Conservation (phyloP, 2,888 invertebrate species). For the Chalcosyrphus nemorum region DNA sequence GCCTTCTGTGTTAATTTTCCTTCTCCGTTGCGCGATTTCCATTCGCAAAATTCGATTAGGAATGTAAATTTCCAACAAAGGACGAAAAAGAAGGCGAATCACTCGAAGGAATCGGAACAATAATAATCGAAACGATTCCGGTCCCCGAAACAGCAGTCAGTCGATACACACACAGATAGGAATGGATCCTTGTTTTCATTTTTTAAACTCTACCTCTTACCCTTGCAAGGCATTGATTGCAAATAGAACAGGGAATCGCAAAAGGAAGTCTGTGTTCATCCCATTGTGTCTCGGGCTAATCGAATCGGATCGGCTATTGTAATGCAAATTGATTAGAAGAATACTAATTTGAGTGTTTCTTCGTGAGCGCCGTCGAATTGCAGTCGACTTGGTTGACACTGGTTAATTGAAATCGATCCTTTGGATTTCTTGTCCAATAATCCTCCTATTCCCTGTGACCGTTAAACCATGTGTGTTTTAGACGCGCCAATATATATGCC, state of each 20-base stretch:
- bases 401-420: constrained; percentile 62
- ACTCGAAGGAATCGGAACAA: constrained; percentile 62
- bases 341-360: constrained; percentile 56
- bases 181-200: constrained; percentile 27
- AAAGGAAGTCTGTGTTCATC: constrained; percentile 18
- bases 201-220: constrained; percentile 2
- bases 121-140: constrained; percentile 57
- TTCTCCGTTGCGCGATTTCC: constrained; percentile 43
- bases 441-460: not conserved
- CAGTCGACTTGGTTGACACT: constrained; percentile 47
- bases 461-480: not conserved
- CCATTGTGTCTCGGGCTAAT: constrained; percentile 49
- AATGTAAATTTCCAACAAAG: constrained; percentile 57
- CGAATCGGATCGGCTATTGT: constrained; percentile 63
- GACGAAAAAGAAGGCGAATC: not conserved
- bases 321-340: constrained; percentile 60
- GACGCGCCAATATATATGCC: constrained; percentile 11
- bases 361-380: constrained; percentile 30
- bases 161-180: constrained; percentile 21
- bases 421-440: not conserved
- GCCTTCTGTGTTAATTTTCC: constrained; percentile 59
- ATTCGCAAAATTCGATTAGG: constrained; percentile 67
- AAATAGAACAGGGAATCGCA: constrained; percentile 12
- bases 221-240: not conserved
- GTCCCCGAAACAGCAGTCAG: constrained; percentile 19